These are phyloP conservation scores for Cyclophora albipunctata DNA, from an alignment of 2,888 invertebrate genomes.

Conservation along the genomic window DNA sequence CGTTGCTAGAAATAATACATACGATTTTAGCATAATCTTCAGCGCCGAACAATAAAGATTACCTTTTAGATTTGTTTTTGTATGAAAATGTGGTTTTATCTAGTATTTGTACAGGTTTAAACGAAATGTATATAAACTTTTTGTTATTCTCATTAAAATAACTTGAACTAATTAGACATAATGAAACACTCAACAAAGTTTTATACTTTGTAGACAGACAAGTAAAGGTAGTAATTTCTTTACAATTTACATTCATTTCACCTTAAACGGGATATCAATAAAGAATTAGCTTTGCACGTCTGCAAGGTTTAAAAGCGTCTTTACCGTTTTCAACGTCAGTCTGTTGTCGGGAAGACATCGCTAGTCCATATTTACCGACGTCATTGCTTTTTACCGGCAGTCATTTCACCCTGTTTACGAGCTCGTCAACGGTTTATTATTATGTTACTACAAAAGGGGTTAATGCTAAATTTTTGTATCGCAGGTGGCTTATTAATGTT, in stretches of 20 bases:
- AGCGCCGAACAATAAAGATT: conserved; percentile 40
- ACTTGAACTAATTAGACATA: too few species aligned
- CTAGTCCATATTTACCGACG: conserved; percentile 64
- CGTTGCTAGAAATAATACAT: conserved; percentile 48
- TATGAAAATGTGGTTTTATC: conserved; percentile 9
- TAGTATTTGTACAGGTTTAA: too few species aligned
- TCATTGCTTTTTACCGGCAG: conserved; percentile 65
- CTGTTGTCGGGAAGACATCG: conserved; percentile 47
- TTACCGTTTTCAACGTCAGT: conserved; percentile 38
- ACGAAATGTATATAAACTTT: too few species aligned
- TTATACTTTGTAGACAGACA: neutral
- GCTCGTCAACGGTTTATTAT: conserved; percentile 56
- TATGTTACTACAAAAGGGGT: conserved; percentile 57
- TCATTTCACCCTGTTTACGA: conserved; percentile 59
- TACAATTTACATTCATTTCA: conserved; percentile 8
- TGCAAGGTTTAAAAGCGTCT: conserved; percentile 35
- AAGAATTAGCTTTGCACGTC: conserved; percentile 42
- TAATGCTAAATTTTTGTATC: conserved; percentile 44
- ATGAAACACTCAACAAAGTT: too few species aligned
- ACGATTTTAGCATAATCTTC: conserved; percentile 65
- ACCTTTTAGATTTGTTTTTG: conserved; percentile 29
- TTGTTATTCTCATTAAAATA: too few species aligned
- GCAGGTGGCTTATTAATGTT: conserved; percentile 30
- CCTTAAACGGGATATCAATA: conserved; percentile 30
- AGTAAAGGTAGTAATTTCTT: neutral